Base-by-base conservation (phyloP, 2,888 invertebrate genomes). In the Dolomedes plantarius region DNA sequence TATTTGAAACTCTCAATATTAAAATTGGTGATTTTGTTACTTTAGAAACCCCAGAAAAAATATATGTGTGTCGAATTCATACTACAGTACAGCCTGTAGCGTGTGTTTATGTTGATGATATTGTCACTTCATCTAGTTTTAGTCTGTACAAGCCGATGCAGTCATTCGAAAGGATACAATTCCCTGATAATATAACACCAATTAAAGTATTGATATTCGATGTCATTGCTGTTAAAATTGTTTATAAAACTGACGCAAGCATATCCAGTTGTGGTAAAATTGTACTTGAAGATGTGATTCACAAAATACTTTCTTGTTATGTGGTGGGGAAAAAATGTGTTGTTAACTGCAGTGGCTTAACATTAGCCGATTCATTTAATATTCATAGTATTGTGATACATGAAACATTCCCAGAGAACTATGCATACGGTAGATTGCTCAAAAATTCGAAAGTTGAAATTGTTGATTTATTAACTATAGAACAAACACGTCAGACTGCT, bases 371-470 rank as follows among this genome's bases (percentile, higher is more conserved):
- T 23, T 64, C 46, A 16, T 68, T 73, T 62, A 29, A 56, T 1
- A 83, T 83, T 56, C 31, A 68, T 7, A 39, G 46, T 0, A 73
- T 83, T 5, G 39, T 73, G 3, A 68, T 83, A 56, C 41, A 0
- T 7, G 68, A 83, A 6, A 73, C 77, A 13, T 68, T 67, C 73
- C 27, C 29, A 6, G 77, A 67, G 13, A 50, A 16, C 5, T 11
- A 76, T 1, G 6, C 6, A 19, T 83, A 23, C 73, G 83, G 83
- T 6, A 27, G 39, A n/a, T 1, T 83, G 11, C 28, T 39, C n/a
- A 28, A 32, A 56, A 23, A 23, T 56, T 27, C 83, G 31, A 19
- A 16, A 29, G n/a, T 83, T 41, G 77, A 83, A 72, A 41, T 83
- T 11, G 23, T 27, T 56, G 73, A 72, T 36, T 7, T 67, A 5